Base-by-base conservation (phyloP, 2,888 invertebrate species). In the Leucania comma region DNA sequence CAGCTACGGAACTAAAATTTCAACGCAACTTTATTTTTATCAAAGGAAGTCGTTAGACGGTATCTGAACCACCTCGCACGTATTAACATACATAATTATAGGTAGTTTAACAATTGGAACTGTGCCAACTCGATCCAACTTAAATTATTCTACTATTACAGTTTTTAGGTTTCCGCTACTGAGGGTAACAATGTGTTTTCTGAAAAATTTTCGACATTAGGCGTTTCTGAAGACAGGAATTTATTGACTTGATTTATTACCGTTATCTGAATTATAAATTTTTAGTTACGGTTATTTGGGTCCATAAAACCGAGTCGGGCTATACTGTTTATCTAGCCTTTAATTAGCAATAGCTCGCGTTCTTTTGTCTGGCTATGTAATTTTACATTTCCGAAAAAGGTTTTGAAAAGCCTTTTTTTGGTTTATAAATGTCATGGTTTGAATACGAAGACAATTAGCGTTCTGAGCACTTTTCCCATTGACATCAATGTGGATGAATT, bases 1-100 rank as follows among this genome's bases (percentile, higher is more conserved):
- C 93, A 93, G 89, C 92, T 91, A 92, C 94, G 95, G 95, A 95
- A 95, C 95, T 95, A 89, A 95, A 95, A 94, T 95, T 95, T 95
- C 95, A 95, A 94, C 95, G 95, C 95, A 95, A 94, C 94, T 94
- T 95, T 94, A 94, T 95, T 95, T 95, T 95, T 95, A 95, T 94
- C 94, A 92, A 90, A 93, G 95, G 95, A 95, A 95, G 95, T 95
- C 95, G 95, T 95, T 95, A 95, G 95, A 93, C 94, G 93, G 85
- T 95, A 95, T 95, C 95, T 94, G 92, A 92, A 91, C 93, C 92
- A 92, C 93, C 94, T 94, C 92, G 93, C 92, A 90, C 92, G 88
- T 94, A 95, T 95, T 95, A 95, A 93, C 95, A 95, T 95, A 94
- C 94, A 95, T 95, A 95, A 95, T 95, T 95, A 94, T 94, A 94